These are phyloP conservation scores for Ptychadena robeensis DNA, from an alignment of 2,797 vertebrate genomes.

Conservation along the genomic window DNA sequence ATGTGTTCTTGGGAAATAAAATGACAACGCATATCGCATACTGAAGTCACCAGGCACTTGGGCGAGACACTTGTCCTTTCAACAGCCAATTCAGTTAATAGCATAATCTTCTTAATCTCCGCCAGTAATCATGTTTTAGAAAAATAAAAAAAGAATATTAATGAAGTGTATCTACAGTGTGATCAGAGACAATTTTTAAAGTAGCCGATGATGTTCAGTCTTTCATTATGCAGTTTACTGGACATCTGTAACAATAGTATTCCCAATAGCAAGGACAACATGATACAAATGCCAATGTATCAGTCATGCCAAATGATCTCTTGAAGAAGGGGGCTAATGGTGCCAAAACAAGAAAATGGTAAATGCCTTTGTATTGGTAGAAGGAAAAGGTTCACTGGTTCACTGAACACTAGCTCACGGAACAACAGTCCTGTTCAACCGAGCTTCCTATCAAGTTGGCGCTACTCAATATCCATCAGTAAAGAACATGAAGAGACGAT, in stretches of 20 bases:
- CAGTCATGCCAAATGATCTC: too few species aligned
- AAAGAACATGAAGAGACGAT: too few species aligned
- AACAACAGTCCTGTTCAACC: too few species aligned
- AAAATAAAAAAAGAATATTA: background rate
- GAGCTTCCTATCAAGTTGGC: too few species aligned
- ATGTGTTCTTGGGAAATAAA: constrained; percentile 24
- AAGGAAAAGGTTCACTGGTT: too few species aligned
- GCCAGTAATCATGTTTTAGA: background rate
- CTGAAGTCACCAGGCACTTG: background rate
- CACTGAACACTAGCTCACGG: too few species aligned
- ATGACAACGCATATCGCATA: background rate
- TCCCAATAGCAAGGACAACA: too few species aligned
- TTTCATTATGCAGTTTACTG: background rate
- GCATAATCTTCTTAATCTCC: constrained; percentile 15
- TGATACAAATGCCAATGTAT: too few species aligned
- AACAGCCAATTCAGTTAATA: constrained; percentile 10
- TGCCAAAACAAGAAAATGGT: too few species aligned
- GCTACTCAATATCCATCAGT: too few species aligned
- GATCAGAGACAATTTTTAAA: constrained; percentile 28
- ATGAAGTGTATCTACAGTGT: constrained; percentile 15
- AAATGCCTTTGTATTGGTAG: too few species aligned
- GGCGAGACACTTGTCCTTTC: background rate
- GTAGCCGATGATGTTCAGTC: background rate
- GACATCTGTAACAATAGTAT: background rate
- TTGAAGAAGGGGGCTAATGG: too few species aligned